A percentile compares a stretch with the other conserved stretches of the same genome.
phyloP scores from a whole-genome alignment of 1,140 invertebrate genomes.

The Apis florea region DNA sequence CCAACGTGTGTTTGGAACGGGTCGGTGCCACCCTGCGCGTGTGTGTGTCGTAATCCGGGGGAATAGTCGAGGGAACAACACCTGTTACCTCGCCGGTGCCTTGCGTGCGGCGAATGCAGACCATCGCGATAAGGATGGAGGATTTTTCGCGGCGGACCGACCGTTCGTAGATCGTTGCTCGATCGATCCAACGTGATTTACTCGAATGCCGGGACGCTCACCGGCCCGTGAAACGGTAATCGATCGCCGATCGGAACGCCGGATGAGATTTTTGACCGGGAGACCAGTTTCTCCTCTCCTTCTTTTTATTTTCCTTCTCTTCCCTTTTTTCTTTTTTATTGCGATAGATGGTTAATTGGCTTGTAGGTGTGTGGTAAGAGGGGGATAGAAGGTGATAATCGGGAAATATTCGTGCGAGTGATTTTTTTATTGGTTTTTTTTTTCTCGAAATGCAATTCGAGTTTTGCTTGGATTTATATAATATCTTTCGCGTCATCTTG shows the following conservation, averaged over 20 bases:
- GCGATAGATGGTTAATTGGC: not conserved
- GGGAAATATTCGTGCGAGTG: too few relatives aligned
- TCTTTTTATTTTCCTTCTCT: too few relatives aligned
- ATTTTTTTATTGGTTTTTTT: too few relatives aligned
- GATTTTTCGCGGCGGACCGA: constrained; percentile 25
- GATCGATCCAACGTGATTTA: constrained; percentile 24
- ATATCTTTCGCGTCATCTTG: too few relatives aligned
- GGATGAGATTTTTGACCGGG: not conserved
- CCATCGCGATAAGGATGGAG: constrained; percentile 50
- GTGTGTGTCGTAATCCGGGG: constrained; percentile 49
- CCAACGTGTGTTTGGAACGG: not conserved
- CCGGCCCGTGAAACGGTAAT: constrained; percentile 13
- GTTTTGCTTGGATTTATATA: too few relatives aligned
- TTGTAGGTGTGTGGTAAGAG: not conserved
- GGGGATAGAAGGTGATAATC: too few relatives aligned
- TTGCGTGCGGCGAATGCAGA: constrained; percentile 53
- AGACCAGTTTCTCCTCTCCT: not conserved
- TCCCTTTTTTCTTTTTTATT: too few relatives aligned
- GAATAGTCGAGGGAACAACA: constrained; percentile 52
- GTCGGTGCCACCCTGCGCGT: constrained; percentile 10
- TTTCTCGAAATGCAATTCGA: too few relatives aligned
- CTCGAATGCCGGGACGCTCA: not conserved
- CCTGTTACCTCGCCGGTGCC: constrained; percentile 40
- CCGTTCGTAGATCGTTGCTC: constrained; percentile 1
- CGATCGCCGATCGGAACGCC: constrained; percentile 1